phyloP scores from a whole-genome alignment of 2,113 vertebrate species.

The Mormyrus lacerda region DNA sequence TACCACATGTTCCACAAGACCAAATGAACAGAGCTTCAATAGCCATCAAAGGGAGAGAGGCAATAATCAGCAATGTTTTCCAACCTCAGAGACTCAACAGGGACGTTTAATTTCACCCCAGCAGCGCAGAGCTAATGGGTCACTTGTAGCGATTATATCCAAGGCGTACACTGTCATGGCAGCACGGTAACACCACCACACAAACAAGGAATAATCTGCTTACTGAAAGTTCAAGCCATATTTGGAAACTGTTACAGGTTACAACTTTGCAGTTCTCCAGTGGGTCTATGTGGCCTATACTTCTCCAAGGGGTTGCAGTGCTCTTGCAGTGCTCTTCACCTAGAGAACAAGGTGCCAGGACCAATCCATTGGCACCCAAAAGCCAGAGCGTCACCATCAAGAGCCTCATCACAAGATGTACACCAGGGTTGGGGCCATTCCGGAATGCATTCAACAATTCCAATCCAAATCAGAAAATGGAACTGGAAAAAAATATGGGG shows the following conservation, averaged over 20 bases:
- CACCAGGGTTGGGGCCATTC: no score
- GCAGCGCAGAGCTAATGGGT: background rate
- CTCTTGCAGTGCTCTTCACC: background rate
- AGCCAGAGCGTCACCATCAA: background rate
- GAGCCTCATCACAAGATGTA: background rate
- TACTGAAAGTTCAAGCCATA: background rate
- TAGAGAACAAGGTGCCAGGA: background rate
- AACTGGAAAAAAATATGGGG: no score
- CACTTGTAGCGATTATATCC: background rate
- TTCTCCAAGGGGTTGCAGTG: background rate
- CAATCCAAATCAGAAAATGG: no score
- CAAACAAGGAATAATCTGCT: constrained; percentile 6
- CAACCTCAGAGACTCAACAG: background rate
- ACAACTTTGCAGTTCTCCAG: background rate
- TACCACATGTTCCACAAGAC: background rate
- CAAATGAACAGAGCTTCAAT: background rate
- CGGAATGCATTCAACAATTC: no score
- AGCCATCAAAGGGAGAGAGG: background rate
- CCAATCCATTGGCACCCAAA: background rate
- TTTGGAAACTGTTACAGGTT: background rate
- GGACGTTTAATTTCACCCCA: background rate
- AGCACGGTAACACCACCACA: background rate
- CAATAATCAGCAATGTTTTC: background rate
- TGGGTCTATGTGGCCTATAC: background rate
- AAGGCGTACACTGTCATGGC: background rate